These are phyloP conservation scores for Pomacea canaliculata DNA, from an alignment of 2,888 invertebrate genomes.

Conservation along the genomic window DNA sequence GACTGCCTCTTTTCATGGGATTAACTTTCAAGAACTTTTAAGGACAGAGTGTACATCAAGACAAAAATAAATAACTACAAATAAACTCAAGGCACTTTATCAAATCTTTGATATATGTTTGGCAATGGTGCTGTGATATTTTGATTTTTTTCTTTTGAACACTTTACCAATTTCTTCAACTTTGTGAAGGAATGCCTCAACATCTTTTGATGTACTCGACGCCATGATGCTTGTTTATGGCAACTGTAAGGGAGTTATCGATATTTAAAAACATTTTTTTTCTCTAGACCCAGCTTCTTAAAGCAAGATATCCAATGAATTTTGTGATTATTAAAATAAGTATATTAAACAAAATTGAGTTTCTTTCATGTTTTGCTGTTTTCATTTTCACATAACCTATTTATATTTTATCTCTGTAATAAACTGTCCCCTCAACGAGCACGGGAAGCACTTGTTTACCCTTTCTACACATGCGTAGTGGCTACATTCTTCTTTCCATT, in stretches of 20 bases:
- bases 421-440: slow-evolving; percentile 18
- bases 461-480: slow-evolving; percentile 9
- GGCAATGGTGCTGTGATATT: no score
- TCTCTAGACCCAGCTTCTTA: no score
- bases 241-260: slow-evolving; percentile 22
- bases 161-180: slow-evolving; percentile 58
- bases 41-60: background rate
- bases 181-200: slow-evolving; percentile 48
- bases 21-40: background rate
- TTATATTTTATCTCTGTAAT: background rate
- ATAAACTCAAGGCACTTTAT: background rate
- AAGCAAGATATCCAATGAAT: background rate
- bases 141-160: background rate
- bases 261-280: background rate
- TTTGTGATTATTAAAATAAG: background rate
- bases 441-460: slow-evolving; percentile 1
- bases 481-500: slow-evolving; percentile 8
- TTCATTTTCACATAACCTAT: no score
- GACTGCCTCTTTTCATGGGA: background rate
- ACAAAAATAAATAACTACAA: background rate
- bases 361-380: no score
- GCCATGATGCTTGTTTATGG: slow-evolving; percentile 51
- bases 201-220: slow-evolving; percentile 20
- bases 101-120: background rate
- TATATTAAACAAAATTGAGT: no score